Evolutionary conservation across 2,888 invertebrate species (phyloP).

Genomic region (Petrolisthes cinctipes): DNA sequence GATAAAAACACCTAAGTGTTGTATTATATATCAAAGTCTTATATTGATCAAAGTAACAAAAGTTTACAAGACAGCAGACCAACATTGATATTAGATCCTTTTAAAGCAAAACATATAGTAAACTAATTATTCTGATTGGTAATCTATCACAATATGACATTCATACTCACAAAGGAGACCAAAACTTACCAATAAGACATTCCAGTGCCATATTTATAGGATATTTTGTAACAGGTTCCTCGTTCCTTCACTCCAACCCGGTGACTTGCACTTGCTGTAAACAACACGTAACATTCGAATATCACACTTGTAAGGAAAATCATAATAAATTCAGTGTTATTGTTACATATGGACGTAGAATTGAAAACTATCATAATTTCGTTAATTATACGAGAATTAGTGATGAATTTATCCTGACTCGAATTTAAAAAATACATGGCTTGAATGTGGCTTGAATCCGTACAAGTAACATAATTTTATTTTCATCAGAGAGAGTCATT

Average conservation of each 20-base stretch:
- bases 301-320: neutral
- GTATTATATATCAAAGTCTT: too few species aligned
- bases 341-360: neutral
- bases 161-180: neutral
- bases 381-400: too few species aligned
- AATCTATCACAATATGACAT: neutral
- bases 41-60: too few species aligned
- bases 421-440: neutral
- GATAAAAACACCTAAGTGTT: too few species aligned
- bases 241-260: neutral
- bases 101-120: too few species aligned
- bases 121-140: neutral
- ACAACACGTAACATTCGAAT: slow-evolving; percentile 25
- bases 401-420: neutral
- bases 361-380: too few species aligned
- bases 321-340: neutral
- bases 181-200: slow-evolving; percentile 45
- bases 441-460: neutral
- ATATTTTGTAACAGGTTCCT: neutral
- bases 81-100: too few species aligned
- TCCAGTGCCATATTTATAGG: slow-evolving; percentile 33
- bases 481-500: too few species aligned
- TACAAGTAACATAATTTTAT: neutral
- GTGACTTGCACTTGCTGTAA: slow-evolving; percentile 38
- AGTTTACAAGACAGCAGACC: too few species aligned